Evolutionary conservation across 2,888 invertebrate species (phyloP).

Genomic region (Ischnus inquisitorius): DNA sequence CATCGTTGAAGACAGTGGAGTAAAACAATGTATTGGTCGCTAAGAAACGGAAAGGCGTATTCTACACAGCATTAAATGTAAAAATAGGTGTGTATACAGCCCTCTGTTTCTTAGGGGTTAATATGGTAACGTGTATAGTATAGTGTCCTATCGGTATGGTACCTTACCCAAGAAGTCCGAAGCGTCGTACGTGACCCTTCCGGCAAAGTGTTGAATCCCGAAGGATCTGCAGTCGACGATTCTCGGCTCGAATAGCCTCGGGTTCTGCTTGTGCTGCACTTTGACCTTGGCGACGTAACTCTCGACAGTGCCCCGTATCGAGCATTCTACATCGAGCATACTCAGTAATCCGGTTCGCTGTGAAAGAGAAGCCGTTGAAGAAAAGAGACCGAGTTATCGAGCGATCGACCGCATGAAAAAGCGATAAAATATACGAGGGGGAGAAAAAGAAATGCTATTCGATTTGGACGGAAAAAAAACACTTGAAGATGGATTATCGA

Average conservation of each 20-base stretch:
- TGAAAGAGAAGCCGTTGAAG: slow-evolving; percentile 27
- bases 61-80: not conserved
- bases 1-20: not conserved
- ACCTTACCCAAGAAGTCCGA: slow-evolving; percentile 91
- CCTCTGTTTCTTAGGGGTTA: slow-evolving; percentile 17
- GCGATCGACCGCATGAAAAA: not conserved
- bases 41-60: slow-evolving; percentile 4
- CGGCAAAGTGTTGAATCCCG: slow-evolving; percentile 96
- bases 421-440: slow-evolving; percentile 6
- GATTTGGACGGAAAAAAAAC: slow-evolving; percentile 26
- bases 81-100: slow-evolving; percentile 17
- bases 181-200: slow-evolving; percentile 95
- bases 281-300: slow-evolving; percentile 93
- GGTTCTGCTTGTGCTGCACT: slow-evolving; percentile 93
- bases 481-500: slow-evolving; percentile 48
- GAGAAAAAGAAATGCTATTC: slow-evolving; percentile 1
- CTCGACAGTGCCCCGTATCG: slow-evolving; percentile 92
- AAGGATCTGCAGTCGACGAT: slow-evolving; percentile 93
- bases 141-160: slow-evolving; percentile 16
- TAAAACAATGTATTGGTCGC: not conserved
- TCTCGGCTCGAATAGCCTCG: slow-evolving; percentile 92
- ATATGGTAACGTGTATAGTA: slow-evolving; percentile 19
- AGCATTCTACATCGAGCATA: slow-evolving; percentile 96
- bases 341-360: slow-evolving; percentile 95
- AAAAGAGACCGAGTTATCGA: slow-evolving; percentile 15